These are phyloP conservation scores for Octodon degus DNA, from an alignment of 2,113 vertebrate species.

Conservation along the genomic window DNA sequence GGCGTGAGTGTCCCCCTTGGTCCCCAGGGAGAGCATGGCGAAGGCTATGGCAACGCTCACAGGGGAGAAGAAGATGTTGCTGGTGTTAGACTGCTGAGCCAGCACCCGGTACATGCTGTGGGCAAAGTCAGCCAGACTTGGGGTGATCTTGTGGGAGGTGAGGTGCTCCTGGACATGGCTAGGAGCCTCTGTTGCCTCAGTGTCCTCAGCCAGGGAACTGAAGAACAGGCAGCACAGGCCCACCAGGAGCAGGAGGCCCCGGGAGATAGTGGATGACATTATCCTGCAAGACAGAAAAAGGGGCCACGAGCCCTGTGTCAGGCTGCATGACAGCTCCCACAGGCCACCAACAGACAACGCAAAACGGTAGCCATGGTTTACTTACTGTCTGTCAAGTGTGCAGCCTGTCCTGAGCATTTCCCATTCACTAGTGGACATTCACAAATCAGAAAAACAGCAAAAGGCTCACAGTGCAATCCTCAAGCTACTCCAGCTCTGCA, in stretches of 20 bases:
- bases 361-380: background rate
- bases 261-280: background rate
- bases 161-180: fast-evolving
- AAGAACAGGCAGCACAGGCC: constrained; percentile 60
- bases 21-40: constrained; percentile 81
- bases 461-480: fast-evolving
- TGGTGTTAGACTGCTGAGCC: constrained; percentile 61
- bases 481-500: fast-evolving
- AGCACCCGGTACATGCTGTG: constrained; percentile 88
- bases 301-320: background rate
- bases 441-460: background rate
- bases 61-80: constrained; percentile 88
- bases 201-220: background rate
- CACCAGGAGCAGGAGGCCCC: constrained; percentile 59
- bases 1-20: constrained; percentile 76
- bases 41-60: constrained; percentile 85
- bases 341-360: fast-evolving
- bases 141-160: background rate
- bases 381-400: fast-evolving
- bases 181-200: background rate
- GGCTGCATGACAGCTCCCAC: too few relatives aligned
- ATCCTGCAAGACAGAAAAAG: constrained; percentile 47
- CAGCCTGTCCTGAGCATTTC: background rate
- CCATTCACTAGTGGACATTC: fast-evolving
- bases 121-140: constrained; percentile 89